phyloP scores from a whole-genome alignment of 2,797 vertebrate genomes.

The Melanotaenia parkinsoni region DNA sequence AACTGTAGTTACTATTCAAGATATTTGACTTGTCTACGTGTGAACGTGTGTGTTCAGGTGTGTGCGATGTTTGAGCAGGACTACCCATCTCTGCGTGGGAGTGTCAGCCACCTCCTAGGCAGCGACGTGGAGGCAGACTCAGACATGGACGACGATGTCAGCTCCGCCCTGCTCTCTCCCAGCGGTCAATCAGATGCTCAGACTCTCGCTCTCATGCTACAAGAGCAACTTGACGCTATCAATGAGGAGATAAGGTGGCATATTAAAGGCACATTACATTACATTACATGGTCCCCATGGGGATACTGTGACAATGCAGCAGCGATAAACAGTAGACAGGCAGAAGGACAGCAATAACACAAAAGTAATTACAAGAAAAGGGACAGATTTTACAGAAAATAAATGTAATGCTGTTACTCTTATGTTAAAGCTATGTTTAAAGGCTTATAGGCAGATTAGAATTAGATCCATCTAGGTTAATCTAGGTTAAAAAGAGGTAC shows the following conservation, averaged over 20 bases:
- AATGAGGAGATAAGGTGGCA: conserved; percentile 95
- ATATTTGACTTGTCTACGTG: not conserved
- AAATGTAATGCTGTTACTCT: conserved; percentile 1
- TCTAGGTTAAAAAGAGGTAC: not conserved
- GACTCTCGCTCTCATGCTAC: conserved; percentile 95
- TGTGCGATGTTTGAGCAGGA: conserved; percentile 86
- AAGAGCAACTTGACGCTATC: conserved; percentile 96
- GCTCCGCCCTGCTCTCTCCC: conserved; percentile 89
- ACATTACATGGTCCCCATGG: conserved; percentile 28
- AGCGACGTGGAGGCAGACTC: conserved; percentile 92
- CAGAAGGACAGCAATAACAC: conserved; percentile 35
- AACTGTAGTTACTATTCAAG: not conserved
- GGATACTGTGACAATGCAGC: conserved; percentile 36
- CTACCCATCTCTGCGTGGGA: conserved; percentile 87
- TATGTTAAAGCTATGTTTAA: conserved; percentile 14
- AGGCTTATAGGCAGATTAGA: conserved; percentile 7
- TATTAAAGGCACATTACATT: conserved; percentile 36
- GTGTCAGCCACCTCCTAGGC: conserved; percentile 87
- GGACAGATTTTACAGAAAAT: conserved; percentile 21
- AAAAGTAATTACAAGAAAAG: conserved; percentile 31
- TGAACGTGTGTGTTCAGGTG: conserved; percentile 54
- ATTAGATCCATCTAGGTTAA: not conserved
- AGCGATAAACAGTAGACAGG: conserved; percentile 36
- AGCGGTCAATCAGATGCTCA: conserved; percentile 94
- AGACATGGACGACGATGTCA: conserved; percentile 91